Evolutionary conservation across 2,888 invertebrate species (phyloP).

Genomic region (Sarcophaga rosellei): DNA sequence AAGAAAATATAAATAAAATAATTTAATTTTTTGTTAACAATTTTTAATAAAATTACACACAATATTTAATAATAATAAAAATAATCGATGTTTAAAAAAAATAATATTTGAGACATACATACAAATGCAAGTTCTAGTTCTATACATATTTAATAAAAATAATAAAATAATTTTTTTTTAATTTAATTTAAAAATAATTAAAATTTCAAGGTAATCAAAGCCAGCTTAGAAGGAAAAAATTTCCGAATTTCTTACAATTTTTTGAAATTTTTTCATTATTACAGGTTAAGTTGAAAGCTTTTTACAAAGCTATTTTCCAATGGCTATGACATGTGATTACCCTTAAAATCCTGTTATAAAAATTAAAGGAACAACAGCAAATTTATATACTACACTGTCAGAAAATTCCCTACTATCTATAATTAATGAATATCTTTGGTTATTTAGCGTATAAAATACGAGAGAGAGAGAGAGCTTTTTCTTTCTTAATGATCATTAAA

Average conservation of each 20-base stretch:
- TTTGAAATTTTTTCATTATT: too few species aligned
- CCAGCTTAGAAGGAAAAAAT: conserved; percentile 47
- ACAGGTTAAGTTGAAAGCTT: background rate
- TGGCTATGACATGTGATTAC: conserved; percentile 6
- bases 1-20: background rate
- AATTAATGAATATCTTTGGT: conserved; percentile 42
- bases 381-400: background rate
- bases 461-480: conserved; percentile 42
- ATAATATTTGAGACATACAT: conserved; percentile 11
- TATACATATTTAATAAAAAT: too few species aligned
- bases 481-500: background rate
- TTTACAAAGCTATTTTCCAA: conserved; percentile 11
- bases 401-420: background rate
- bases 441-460: background rate
- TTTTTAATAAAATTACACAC: background rate
- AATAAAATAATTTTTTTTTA: conserved; percentile 1
- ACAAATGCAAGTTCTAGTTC: conserved; percentile 46
- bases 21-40: background rate
- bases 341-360: conserved; percentile 14
- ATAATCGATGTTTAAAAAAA: conserved; percentile 35
- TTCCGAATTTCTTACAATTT: background rate
- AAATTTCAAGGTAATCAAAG: conserved; percentile 46
- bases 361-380: conserved; percentile 49
- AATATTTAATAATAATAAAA: conserved; percentile 15
- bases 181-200: conserved; percentile 9